Conservation (phyloP, 1,140 invertebrate species). For the Drosophila baimaii region DNA sequence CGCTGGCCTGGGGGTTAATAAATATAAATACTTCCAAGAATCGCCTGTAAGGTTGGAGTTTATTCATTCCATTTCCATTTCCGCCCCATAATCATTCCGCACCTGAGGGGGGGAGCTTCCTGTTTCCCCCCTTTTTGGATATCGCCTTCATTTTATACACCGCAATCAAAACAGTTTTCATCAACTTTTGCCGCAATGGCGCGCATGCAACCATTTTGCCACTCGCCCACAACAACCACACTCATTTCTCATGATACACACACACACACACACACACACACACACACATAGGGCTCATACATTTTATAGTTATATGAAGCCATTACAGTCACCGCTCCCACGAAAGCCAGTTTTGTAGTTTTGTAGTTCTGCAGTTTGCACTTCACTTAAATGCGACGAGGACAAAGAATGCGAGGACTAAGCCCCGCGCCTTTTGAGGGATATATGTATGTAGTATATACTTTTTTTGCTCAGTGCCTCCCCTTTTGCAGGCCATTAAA, state of each 20-base stretch:
- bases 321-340: constrained; percentile 55
- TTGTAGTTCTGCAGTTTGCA: constrained; percentile 58
- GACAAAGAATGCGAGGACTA: constrained; percentile 50
- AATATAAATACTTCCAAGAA: constrained; percentile 28
- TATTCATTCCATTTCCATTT: constrained; percentile 47
- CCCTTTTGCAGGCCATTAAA: constrained; percentile 70
- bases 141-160: constrained; percentile 44
- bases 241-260: constrained; percentile 40
- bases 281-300: constrained; percentile 50
- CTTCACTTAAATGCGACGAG: constrained; percentile 69
- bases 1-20: not conserved
- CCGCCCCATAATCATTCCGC: constrained; percentile 38
- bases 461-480: not conserved
- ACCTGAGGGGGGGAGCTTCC: not conserved
- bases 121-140: not conserved
- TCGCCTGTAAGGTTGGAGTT: not conserved
- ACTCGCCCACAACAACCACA: constrained; percentile 14
- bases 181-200: constrained; percentile 62
- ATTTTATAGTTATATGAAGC: constrained; percentile 77
- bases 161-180: constrained; percentile 64
- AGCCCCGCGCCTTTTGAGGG: constrained; percentile 5
- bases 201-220: constrained; percentile 25
- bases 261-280: constrained; percentile 5
- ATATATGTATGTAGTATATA: not conserved
- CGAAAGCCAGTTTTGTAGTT: constrained; percentile 56